Percentiles rank a stretch among this genome's conserved stretches.
These are phyloP conservation scores for Ichneumoninae sp. DNA, from an alignment of 2,888 invertebrate genomes.

Conservation along the genomic window DNA sequence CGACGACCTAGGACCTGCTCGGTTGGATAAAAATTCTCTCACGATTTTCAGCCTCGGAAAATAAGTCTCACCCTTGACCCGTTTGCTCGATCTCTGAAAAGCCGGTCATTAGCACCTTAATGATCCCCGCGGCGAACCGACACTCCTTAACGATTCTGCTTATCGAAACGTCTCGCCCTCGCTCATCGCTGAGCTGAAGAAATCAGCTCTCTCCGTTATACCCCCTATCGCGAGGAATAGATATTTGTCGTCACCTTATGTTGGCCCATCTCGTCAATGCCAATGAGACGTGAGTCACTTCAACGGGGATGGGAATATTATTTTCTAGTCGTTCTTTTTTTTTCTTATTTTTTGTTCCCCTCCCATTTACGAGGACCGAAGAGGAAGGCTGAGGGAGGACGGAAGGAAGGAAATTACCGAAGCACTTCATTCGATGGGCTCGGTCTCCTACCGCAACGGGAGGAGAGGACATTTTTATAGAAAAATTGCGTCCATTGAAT, in stretches of 20 bases:
- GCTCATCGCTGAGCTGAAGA: background rate
- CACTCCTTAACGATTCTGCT: constrained; percentile 43
- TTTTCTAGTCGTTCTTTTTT: constrained; percentile 23
- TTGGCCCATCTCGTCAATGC: background rate
- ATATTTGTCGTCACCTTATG: constrained; percentile 11
- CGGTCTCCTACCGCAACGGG: background rate
- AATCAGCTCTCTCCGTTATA: background rate
- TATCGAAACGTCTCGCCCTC: constrained; percentile 34
- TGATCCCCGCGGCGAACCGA: constrained; percentile 24
- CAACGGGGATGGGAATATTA: constrained; percentile 15
- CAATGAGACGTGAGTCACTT: constrained; percentile 14
- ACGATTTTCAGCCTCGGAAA: background rate
- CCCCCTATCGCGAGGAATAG: constrained; percentile 11
- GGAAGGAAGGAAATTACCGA: constrained; percentile 52
- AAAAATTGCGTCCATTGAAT: constrained; percentile 53
- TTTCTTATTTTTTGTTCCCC: background rate
- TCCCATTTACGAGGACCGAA: background rate
- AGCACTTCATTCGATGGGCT: constrained; percentile 53
- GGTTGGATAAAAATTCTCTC: constrained; percentile 1
- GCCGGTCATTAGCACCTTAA: constrained; percentile 54
- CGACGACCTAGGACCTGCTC: background rate
- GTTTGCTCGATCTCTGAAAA: constrained; percentile 42
- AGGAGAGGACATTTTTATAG: constrained; percentile 33
- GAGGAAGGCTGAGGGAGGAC: constrained; percentile 27
- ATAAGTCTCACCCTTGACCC: constrained; percentile 46